Evolutionary conservation across 2,888 invertebrate genomes (phyloP), one percentile per base, ranked within the genome.

Genomic region (Drosophila maculinotata): DNA sequence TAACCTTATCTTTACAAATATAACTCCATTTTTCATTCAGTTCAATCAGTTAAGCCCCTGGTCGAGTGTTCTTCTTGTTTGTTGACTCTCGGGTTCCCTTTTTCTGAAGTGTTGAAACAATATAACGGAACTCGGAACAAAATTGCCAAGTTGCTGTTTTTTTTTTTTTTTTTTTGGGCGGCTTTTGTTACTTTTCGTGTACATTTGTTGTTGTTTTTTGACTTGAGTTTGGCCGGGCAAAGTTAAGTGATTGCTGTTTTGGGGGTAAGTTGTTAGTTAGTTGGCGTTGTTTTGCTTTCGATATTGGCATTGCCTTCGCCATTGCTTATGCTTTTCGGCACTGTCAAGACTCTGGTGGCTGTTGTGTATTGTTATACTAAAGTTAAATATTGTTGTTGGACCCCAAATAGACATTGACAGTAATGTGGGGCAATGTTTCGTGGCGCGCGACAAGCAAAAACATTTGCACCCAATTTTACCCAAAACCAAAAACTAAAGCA

Each of bases 191-290:
- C 42, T 30, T 28, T n/a, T 17, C 12, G n/a, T 9, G n/a, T 17
- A 8, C 48, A 8, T 23, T 42, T 20, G 10, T 57, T 56, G 54
- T 23, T 28, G 14, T 36, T 23, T n/a, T 49, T 47, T 44, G 52
- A 30, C 33, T 33, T 15, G 30, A 36, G 47, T 15, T 54, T 63
- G 52, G 17, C 35, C 31, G 48, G 33, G 44, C 20, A 56, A 72
- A 78, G 75, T 69, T 78, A 78, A 85, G 83, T 85, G 86, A 79
- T 78, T 78, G 76, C 59, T 56, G 54, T 74, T 70, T 81, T 60
- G 45, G 56, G 62, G 62, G 47, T 60, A 56, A 42, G 76, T 76
- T 71, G 59, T 57, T 51, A 57, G 53, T 63, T 73, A 68, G 54
- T 84, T 76, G 77, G 38, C 60, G 35, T 47, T 48, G 71, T 62